phyloP scores from a whole-genome alignment of 2,113 vertebrate species.

The Hippoglossus stenolepis region DNA sequence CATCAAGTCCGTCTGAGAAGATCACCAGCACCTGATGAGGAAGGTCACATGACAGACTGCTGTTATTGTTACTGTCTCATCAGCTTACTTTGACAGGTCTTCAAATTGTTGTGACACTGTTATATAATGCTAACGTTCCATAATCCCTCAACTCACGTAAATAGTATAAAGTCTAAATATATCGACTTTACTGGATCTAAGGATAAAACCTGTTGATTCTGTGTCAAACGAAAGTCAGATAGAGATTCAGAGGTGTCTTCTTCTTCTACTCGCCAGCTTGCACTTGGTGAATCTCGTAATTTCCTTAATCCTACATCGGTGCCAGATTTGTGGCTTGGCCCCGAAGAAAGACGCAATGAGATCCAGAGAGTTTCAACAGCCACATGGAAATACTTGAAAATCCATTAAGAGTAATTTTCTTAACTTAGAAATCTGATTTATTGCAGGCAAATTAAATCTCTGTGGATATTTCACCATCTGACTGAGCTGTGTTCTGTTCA shows the following conservation, averaged over 20 bases:
- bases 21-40: constrained; percentile 85
- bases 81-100: background rate
- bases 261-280: background rate
- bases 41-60: background rate
- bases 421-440: background rate
- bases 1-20: constrained; percentile 90
- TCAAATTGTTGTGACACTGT: too few species aligned
- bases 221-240: too few species aligned
- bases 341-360: background rate
- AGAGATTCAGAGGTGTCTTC: too few species aligned
- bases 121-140: too few species aligned
- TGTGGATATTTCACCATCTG: too few species aligned
- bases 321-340: background rate
- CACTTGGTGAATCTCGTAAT: background rate
- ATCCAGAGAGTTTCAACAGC: background rate
- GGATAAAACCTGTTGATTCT: too few species aligned
- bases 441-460: background rate
- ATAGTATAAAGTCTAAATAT: too few species aligned
- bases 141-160: too few species aligned
- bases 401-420: background rate
- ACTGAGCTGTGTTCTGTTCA: too few species aligned
- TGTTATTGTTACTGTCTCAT: background rate
- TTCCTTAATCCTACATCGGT: background rate
- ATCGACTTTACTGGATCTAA: too few species aligned
- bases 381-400: background rate